Conservation (phyloP, 2,888 invertebrate genomes). For the Coleophora flavipennella region DNA sequence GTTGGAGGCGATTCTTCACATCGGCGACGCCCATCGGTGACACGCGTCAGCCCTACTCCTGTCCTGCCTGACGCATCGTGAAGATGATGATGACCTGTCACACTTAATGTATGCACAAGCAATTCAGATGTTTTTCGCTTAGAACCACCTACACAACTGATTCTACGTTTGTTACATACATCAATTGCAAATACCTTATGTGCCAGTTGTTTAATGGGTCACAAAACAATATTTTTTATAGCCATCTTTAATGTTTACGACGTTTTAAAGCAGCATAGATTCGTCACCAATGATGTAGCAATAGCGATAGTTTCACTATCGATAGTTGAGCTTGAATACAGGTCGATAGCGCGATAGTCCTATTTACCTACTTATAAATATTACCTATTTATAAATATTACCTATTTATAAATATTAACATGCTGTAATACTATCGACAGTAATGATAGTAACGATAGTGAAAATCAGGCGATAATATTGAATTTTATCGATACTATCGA, state of each 20-base stretch:
- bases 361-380: too few species aligned
- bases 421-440: too few species aligned
- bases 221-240: constrained; percentile 30
- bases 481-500: too few species aligned
- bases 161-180: constrained; percentile 9
- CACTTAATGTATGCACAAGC: constrained; percentile 32
- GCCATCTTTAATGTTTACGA: constrained; percentile 19
- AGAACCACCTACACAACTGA: constrained; percentile 27
- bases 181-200: constrained; percentile 19
- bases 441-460: too few species aligned
- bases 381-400: too few species aligned
- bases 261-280: constrained; percentile 22
- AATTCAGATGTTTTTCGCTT: constrained; percentile 28
- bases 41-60: constrained; percentile 28
- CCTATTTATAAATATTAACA: too few species aligned
- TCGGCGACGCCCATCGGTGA: constrained; percentile 36
- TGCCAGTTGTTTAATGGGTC: constrained; percentile 23
- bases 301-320: too few species aligned
- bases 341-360: too few species aligned
- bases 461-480: too few species aligned
- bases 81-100: constrained; percentile 20
- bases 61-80: constrained; percentile 35
- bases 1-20: constrained; percentile 31
- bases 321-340: too few species aligned
- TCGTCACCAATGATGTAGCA: too few species aligned